Evolutionary conservation across 2,888 invertebrate genomes (phyloP).

Genomic region (Nipponacmea schrenckii): DNA sequence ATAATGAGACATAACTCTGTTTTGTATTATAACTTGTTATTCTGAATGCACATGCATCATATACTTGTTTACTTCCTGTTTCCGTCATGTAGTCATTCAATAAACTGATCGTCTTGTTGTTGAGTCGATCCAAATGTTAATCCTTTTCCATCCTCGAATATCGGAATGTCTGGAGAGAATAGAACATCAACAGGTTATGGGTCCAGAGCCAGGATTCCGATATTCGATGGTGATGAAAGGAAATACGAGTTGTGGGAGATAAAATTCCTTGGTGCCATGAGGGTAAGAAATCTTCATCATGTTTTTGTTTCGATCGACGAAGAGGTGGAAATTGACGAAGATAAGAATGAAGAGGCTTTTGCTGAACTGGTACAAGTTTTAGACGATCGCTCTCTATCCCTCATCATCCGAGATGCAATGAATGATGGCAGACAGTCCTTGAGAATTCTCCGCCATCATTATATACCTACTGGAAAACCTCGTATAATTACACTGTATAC

Average conservation of each 20-base stretch:
- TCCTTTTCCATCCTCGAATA: too few relatives aligned
- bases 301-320: not conserved
- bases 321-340: slow-evolving; percentile 11
- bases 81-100: too few relatives aligned
- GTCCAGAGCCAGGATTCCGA: slow-evolving; percentile 11
- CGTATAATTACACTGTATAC: slow-evolving; percentile 16
- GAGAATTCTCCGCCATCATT: slow-evolving; percentile 20
- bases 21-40: too few relatives aligned
- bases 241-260: slow-evolving; percentile 23
- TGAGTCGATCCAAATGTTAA: too few relatives aligned
- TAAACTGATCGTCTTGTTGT: too few relatives aligned
- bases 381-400: slow-evolving; percentile 20
- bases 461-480: slow-evolving; percentile 17
- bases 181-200: slow-evolving; percentile 30
- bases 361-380: slow-evolving; percentile 22
- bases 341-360: slow-evolving; percentile 16
- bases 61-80: too few relatives aligned
- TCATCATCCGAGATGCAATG: slow-evolving; percentile 27
- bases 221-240: slow-evolving; percentile 25
- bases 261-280: slow-evolving; percentile 24
- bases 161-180: too few relatives aligned
- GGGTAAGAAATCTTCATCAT: slow-evolving; percentile 12
- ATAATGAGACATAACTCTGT: too few relatives aligned
- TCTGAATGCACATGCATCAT: too few relatives aligned
- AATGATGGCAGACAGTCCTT: slow-evolving; percentile 28